Evolutionary conservation across 2,888 invertebrate species (phyloP).

Genomic region (Trichogramma dendrolimi): DNA sequence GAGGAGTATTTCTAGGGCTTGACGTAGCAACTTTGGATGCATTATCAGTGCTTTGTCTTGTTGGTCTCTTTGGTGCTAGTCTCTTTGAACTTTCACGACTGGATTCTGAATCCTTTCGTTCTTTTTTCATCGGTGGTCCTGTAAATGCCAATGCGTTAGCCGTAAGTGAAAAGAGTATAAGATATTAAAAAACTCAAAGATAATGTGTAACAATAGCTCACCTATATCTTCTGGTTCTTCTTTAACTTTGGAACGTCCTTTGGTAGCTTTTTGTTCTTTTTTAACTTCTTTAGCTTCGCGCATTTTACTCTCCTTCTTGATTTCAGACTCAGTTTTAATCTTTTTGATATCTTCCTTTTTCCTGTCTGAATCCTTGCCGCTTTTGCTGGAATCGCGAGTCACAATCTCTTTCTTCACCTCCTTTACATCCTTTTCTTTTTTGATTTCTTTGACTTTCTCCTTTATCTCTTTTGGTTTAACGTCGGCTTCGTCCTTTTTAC

Average conservation of each 20-base stretch:
- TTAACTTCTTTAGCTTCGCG: constrained; percentile 47
- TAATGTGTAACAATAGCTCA: constrained; percentile 2
- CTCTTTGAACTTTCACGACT: constrained; percentile 47
- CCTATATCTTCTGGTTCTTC: constrained; percentile 47
- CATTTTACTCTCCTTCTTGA: constrained; percentile 46
- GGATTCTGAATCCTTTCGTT: constrained; percentile 48
- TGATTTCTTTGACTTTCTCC: constrained; percentile 46
- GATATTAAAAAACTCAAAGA: background rate
- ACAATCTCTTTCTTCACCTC: constrained; percentile 44
- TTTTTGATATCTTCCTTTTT: constrained; percentile 49
- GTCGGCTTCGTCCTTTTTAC: constrained; percentile 54
- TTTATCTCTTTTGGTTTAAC: constrained; percentile 43
- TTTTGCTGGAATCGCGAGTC: constrained; percentile 41
- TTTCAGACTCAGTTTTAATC: constrained; percentile 42
- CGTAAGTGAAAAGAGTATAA: background rate
- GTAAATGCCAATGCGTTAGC: background rate
- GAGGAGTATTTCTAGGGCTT: constrained; percentile 50
- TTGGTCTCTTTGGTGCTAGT: constrained; percentile 46
- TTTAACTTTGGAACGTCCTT: constrained; percentile 48
- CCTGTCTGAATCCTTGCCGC: constrained; percentile 44
- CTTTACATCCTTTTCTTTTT: constrained; percentile 47
- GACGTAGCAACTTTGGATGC: constrained; percentile 44
- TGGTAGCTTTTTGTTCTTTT: constrained; percentile 46
- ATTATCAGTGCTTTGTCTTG: constrained; percentile 48
- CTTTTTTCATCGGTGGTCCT: constrained; percentile 43